Evolutionary conservation across 2,888 invertebrate species (phyloP).

Genomic region (Acronicta leporina): DNA sequence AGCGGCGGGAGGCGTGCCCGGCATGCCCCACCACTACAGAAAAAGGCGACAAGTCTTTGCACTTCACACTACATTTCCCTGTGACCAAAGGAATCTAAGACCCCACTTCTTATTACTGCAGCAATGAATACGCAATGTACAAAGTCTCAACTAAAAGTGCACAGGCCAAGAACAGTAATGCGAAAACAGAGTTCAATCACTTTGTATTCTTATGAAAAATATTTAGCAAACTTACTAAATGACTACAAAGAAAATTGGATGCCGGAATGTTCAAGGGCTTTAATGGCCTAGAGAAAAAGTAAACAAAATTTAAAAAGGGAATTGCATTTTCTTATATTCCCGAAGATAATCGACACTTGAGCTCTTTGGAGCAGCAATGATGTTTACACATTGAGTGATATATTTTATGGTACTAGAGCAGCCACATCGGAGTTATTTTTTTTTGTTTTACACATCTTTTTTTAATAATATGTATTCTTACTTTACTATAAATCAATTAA

Average conservation of each 20-base stretch:
- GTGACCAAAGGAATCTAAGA: constrained; percentile 11
- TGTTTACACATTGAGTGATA: background rate
- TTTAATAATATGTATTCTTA: no score
- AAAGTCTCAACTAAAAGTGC: constrained; percentile 18
- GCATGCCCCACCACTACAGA: constrained; percentile 57
- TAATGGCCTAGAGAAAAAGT: constrained; percentile 6
- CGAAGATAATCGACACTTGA: background rate
- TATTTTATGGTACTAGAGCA: no score
- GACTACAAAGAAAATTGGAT: constrained; percentile 27
- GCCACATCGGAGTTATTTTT: no score
- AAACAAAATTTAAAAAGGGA: background rate
- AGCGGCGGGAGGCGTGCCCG: constrained; percentile 75
- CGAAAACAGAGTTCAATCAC: constrained; percentile 60
- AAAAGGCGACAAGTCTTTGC: constrained; percentile 40
- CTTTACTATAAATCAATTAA: no score
- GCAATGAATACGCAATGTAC: constrained; percentile 36
- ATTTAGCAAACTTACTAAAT: constrained; percentile 38
- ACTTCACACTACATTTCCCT: constrained; percentile 49
- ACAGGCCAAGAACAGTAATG: constrained; percentile 30
- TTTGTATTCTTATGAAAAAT: constrained; percentile 58
- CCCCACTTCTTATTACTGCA: constrained; percentile 2
- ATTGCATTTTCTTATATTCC: background rate
- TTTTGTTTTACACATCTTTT: no score
- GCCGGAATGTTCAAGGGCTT: constrained; percentile 8
- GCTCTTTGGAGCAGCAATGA: background rate